Conservation (phyloP, 2,113 vertebrate genomes). For the Nymphicus hollandicus region DNA sequence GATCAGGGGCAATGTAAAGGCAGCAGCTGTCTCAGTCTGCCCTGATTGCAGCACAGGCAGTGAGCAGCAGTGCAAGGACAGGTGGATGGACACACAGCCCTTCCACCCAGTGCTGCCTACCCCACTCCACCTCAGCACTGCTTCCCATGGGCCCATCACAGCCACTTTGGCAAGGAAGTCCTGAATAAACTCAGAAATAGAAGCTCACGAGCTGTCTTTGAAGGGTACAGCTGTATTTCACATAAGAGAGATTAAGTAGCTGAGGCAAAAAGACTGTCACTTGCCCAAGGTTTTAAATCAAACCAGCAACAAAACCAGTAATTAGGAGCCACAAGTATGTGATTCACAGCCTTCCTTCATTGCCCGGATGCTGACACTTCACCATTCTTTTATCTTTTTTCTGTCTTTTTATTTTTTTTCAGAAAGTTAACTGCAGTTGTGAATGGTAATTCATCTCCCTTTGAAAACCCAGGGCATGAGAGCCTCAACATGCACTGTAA, state of each 20-base stretch:
- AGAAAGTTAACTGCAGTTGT: neutral
- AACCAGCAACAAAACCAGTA: neutral
- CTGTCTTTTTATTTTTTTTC: neutral
- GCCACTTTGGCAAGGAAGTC: neutral
- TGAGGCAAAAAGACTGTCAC: neutral
- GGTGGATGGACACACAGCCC: rapidly evolving
- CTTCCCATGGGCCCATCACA: neutral
- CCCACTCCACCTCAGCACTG: neutral
- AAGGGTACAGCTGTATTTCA: neutral
- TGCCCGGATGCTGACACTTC: neutral
- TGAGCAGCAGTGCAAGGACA: rapidly evolving
- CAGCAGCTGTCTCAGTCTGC: neutral
- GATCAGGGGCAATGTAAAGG: neutral
- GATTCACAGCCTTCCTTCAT: neutral
- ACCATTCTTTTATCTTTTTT: neutral
- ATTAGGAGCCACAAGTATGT: neutral
- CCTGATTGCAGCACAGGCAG: rapidly evolving
- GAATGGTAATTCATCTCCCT: neutral
- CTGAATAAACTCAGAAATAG: neutral
- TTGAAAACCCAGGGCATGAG: neutral
- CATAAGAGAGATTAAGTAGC: neutral
- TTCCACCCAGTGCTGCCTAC: neutral
- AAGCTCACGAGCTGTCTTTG: neutral
- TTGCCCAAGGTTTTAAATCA: neutral
- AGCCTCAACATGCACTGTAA: neutral